phyloP scores from a whole-genome alignment of 35 echinoderm and acorn worm genomes.

The Amphiura filiformis region DNA sequence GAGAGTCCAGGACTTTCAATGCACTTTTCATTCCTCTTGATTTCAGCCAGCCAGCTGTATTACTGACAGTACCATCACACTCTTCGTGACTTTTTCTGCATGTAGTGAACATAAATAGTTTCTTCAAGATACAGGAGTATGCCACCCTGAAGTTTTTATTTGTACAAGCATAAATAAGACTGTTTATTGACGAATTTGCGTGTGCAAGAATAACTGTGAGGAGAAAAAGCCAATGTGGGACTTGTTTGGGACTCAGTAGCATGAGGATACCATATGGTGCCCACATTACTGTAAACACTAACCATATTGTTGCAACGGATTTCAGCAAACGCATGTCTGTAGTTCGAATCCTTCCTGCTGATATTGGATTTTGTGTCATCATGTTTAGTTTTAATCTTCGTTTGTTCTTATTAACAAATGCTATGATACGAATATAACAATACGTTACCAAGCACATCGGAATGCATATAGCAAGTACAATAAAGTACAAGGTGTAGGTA shows the following conservation, averaged over 20 bases:
- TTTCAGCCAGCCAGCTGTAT: too few relatives aligned
- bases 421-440: neutral
- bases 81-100: too few relatives aligned
- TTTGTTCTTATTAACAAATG: neutral
- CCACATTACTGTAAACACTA: slow-evolving; percentile 86
- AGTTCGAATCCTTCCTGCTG: too few relatives aligned
- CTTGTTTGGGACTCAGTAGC: slow-evolving; percentile 44
- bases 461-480: neutral
- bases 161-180: slow-evolving; percentile 71
- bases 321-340: slow-evolving; percentile 52
- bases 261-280: slow-evolving; percentile 58
- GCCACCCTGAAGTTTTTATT: slow-evolving; percentile 69
- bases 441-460: neutral
- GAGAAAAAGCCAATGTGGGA: slow-evolving; percentile 42
- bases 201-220: slow-evolving; percentile 58
- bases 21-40: too few relatives aligned
- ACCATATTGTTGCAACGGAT: slow-evolving; percentile 41
- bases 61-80: too few relatives aligned
- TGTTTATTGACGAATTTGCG: slow-evolving; percentile 70
- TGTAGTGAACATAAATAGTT: too few relatives aligned
- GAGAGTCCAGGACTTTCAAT: too few relatives aligned
- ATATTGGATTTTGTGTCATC: too few relatives aligned
- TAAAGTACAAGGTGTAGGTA: neutral
- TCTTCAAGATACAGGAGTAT: slow-evolving; percentile 4
- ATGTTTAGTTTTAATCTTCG: neutral